A percentile compares a stretch with the other conserved stretches of the same genome.
Evolutionary conservation across 2,113 vertebrate species (phyloP).

Genomic region (Cyanocitta stelleri): DNA sequence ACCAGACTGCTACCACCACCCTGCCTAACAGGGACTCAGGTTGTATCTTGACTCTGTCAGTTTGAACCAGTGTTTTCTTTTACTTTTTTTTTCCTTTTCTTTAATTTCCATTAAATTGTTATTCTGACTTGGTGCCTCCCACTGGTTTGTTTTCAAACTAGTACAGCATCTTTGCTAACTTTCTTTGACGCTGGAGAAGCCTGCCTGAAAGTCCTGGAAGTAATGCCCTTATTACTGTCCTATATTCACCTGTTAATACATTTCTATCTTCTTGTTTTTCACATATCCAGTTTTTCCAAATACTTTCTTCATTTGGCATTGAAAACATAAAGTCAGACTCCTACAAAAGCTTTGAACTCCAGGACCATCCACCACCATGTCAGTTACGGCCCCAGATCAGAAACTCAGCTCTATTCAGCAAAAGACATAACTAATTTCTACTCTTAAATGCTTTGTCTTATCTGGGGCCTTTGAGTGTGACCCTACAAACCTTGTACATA

Average conservation of each 20-base stretch:
- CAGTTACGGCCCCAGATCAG: not conserved
- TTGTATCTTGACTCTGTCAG: too few relatives aligned
- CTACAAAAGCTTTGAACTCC: not conserved
- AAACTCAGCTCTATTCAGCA: not conserved
- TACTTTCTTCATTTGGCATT: not conserved
- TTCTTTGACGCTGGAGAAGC: not conserved
- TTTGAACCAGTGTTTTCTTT: too few relatives aligned
- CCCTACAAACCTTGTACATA: not conserved
- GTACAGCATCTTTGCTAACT: not conserved
- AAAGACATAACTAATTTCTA: not conserved
- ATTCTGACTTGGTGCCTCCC: too few relatives aligned
- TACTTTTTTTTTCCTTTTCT: too few relatives aligned
- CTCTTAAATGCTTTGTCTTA: conserved; percentile 9
- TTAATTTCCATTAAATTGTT: too few relatives aligned
- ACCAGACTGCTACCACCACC: too few relatives aligned
- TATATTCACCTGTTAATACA: not conserved
- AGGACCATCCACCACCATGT: not conserved
- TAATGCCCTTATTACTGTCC: not conserved
- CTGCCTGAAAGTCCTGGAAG: not conserved
- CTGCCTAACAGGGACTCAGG: too few relatives aligned
- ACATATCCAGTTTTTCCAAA: not conserved
- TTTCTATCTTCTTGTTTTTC: not conserved
- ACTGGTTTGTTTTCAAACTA: too few relatives aligned
- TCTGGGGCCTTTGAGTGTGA: not conserved
- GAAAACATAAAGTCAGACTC: not conserved